These are phyloP conservation scores for Amniataba percoides DNA, from an alignment of 2,797 vertebrate species.

Conservation along the genomic window DNA sequence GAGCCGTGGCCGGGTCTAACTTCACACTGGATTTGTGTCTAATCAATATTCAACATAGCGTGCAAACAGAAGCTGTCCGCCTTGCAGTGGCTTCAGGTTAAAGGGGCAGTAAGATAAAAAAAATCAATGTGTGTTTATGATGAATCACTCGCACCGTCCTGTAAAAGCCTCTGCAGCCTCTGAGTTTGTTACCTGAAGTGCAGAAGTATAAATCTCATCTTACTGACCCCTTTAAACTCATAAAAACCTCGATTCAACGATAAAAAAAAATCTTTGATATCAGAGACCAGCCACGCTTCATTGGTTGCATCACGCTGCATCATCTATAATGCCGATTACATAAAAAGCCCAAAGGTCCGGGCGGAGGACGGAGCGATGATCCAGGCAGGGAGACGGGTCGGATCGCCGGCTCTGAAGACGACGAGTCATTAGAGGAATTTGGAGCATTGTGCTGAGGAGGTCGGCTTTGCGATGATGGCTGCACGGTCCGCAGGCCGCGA, in stretches of 20 bases:
- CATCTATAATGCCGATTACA: slow-evolving; percentile 28
- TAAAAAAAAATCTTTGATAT: background rate
- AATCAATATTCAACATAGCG: background rate
- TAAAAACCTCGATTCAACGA: background rate
- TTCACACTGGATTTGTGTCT: background rate
- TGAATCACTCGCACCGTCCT: background rate
- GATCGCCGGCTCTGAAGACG: slow-evolving; percentile 41
- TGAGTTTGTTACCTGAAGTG: background rate
- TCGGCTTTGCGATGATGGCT: slow-evolving; percentile 50
- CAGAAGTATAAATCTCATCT: slow-evolving; percentile 3
- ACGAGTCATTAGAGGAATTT: slow-evolving; percentile 80
- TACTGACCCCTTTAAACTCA: background rate
- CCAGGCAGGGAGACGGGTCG: slow-evolving; percentile 28
- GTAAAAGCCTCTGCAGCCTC: background rate
- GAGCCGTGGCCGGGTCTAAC: background rate
- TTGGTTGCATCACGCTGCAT: background rate
- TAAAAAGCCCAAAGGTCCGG: slow-evolving; percentile 30
- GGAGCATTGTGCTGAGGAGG: slow-evolving; percentile 69
- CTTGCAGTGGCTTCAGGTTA: background rate
- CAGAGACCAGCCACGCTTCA: slow-evolving; percentile 3
- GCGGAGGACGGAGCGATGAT: slow-evolving; percentile 4
- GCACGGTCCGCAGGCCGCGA: slow-evolving; percentile 32
- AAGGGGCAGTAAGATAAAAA: too few species aligned
- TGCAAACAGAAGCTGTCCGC: background rate
- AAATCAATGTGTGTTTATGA: too few species aligned